Conservation (phyloP, 2,888 invertebrate species). For the Hipparchia semele region DNA sequence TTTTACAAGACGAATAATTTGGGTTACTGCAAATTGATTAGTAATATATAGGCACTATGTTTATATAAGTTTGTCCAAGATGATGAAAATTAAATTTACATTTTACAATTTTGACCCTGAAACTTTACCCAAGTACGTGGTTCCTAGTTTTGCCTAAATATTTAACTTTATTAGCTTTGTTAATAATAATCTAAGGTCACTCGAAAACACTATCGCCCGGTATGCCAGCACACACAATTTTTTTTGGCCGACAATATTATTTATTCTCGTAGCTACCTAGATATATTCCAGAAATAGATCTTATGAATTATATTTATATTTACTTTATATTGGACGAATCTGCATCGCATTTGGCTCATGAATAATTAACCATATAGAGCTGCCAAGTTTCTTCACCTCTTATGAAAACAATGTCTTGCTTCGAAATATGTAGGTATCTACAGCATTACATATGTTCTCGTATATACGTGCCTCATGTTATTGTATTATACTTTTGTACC, state of each 20-base stretch:
- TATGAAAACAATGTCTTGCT: not conserved
- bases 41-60: not conserved
- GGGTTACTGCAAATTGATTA: not conserved
- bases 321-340: slow-evolving; percentile 15
- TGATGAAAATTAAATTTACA: not conserved
- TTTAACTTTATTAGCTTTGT: not conserved
- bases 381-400: slow-evolving; percentile 15
- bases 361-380: slow-evolving; percentile 10
- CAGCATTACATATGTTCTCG: not conserved
- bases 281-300: slow-evolving; percentile 7
- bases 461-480: not conserved
- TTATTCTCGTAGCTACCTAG: not conserved
- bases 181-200: not conserved
- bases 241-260: not conserved
- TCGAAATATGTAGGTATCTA: not conserved
- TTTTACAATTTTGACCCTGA: not conserved
- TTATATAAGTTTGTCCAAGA: not conserved
- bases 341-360: not conserved
- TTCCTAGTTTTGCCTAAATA: no score
- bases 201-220: not conserved
- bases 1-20: not conserved
- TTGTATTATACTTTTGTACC: not conserved
- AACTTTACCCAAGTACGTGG: no score
- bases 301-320: not conserved
- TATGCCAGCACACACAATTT: not conserved